Conservation (phyloP, 2,113 vertebrate species). For the Cinclus cinclus region DNA sequence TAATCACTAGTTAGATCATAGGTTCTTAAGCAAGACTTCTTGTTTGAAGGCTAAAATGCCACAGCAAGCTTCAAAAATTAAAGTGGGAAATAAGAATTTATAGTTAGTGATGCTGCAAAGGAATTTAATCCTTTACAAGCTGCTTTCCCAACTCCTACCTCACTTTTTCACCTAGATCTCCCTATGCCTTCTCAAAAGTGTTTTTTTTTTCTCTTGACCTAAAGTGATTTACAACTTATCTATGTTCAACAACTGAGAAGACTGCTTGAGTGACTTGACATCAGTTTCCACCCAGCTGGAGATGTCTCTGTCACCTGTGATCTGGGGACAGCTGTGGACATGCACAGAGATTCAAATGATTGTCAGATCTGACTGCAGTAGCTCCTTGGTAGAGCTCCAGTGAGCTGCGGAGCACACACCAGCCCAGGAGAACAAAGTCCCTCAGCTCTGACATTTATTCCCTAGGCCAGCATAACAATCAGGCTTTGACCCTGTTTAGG, state of each 20-base stretch:
- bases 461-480: not conserved
- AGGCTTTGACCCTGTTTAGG: not conserved
- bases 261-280: not conserved
- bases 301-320: constrained; percentile 8
- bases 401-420: not conserved
- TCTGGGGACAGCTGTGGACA: constrained; percentile 34
- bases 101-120: not conserved
- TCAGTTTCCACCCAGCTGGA: constrained; percentile 14
- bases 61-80: not conserved
- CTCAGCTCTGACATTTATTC: not conserved
- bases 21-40: not conserved
- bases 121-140: not conserved
- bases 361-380: not conserved
- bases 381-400: not conserved
- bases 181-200: not conserved
- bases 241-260: not conserved
- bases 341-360: constrained; percentile 21
- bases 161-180: not conserved
- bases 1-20: not conserved
- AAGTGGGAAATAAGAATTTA: not conserved
- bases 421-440: not conserved
- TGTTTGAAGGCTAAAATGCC: not conserved
- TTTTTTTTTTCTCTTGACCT: not conserved
- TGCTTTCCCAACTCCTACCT: not conserved
- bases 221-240: constrained; percentile 41